phyloP scores from a whole-genome alignment of 2,113 vertebrate genomes.

The Gnathonemus longibarbis region DNA sequence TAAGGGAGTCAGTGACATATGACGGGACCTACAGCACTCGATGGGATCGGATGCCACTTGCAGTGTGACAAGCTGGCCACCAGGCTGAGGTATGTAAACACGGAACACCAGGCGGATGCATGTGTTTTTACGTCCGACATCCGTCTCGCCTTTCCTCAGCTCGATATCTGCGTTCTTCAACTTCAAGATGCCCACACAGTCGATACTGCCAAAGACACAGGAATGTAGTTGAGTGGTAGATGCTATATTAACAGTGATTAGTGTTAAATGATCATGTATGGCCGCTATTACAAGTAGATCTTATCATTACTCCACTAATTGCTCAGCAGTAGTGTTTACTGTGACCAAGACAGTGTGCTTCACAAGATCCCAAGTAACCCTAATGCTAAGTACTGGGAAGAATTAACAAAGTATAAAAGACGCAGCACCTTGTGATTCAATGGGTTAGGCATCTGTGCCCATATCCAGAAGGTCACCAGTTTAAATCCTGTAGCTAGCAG shows the following conservation, averaged over 20 bases:
- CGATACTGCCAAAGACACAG: slow-evolving; percentile 67
- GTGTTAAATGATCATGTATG: background rate
- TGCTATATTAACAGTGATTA: background rate
- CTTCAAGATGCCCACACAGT: slow-evolving; percentile 93
- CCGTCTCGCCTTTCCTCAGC: slow-evolving; percentile 86
- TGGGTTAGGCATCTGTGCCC: background rate
- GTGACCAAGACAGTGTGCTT: background rate
- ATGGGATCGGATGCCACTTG: slow-evolving; percentile 84
- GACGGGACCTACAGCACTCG: slow-evolving; percentile 83
- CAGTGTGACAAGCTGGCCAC: slow-evolving; percentile 70
- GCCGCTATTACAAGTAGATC: background rate
- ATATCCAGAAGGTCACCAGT: background rate
- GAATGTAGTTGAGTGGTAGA: background rate
- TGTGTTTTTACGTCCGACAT: slow-evolving; percentile 93
- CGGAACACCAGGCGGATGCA: slow-evolving; percentile 88
- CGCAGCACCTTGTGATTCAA: background rate
- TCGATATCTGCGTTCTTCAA: slow-evolving; percentile 91
- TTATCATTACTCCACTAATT: background rate
- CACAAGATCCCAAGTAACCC: background rate
- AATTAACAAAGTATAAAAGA: background rate
- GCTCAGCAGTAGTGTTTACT: background rate
- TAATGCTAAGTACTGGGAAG: background rate
- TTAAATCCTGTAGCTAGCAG: background rate
- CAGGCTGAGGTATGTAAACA: slow-evolving; percentile 78
- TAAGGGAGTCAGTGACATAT: background rate